Evolutionary conservation across 64 coral and sea anemone species (phyloP).

Genomic region (Actinia tenebrosa): DNA sequence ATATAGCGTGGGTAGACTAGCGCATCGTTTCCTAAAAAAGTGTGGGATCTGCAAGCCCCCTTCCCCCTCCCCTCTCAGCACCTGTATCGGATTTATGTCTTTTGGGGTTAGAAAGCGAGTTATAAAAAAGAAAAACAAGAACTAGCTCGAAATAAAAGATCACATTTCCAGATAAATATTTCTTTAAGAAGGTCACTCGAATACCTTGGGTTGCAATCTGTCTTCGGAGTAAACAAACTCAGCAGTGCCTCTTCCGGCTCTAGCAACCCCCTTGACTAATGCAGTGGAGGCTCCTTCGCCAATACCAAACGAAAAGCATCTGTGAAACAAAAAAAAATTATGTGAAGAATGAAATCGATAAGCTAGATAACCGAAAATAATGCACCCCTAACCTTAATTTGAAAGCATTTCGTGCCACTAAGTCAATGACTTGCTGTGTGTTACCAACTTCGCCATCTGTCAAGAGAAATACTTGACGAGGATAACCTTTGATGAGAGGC

Average conservation of each 20-base stretch:
- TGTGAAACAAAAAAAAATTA: background rate
- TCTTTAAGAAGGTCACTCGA: background rate
- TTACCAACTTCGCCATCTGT: conserved; percentile 54
- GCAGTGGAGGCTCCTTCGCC: conserved; percentile 64
- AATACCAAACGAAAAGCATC: conserved; percentile 85
- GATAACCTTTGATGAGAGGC: conserved; percentile 40
- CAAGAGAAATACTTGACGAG: conserved; percentile 43
- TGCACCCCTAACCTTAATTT: conserved; percentile 38
- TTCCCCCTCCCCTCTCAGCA: no score
- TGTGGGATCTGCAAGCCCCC: no score
- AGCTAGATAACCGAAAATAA: conserved; percentile 9
- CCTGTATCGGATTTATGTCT: no score
- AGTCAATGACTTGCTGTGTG: conserved; percentile 36
- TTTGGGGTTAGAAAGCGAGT: no score
- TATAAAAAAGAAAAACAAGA: no score
- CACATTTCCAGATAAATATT: background rate
- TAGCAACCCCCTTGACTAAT: conserved; percentile 66
- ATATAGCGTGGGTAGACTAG: no score
- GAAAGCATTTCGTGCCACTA: conserved; percentile 25
- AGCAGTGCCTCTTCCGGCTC: conserved; percentile 47
- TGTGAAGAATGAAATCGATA: background rate
- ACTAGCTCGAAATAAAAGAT: no score
- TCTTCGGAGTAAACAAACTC: conserved; percentile 43
- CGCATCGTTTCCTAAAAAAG: no score
- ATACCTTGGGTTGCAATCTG: conserved; percentile 62